Percentiles rank a stretch among this genome's conserved stretches.
phyloP scores from a whole-genome alignment of 2,113 vertebrate species.

The Candoia aspera region DNA sequence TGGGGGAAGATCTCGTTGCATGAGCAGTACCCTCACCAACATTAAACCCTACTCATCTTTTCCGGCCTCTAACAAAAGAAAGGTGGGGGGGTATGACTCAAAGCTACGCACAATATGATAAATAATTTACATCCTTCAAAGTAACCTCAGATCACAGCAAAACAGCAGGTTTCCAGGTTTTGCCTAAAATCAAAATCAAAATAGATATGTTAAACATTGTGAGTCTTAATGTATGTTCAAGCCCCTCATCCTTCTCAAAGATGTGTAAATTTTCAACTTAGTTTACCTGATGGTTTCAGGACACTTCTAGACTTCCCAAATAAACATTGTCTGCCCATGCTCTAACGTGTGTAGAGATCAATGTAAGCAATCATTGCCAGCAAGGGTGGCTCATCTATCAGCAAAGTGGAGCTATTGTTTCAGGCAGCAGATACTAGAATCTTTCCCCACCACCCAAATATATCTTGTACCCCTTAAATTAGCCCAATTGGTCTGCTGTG shows the following conservation, averaged over 20 bases:
- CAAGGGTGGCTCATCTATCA: not conserved
- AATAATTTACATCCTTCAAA: not conserved
- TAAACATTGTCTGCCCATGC: not conserved
- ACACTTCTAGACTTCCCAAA: not conserved
- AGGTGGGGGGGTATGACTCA: not conserved
- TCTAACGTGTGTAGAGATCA: not conserved
- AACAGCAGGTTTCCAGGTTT: too few relatives aligned
- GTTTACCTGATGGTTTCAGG: not conserved
- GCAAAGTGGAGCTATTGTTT: not conserved
- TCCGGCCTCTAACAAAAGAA: not conserved
- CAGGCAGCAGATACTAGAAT: not conserved
- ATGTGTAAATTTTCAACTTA: not conserved
- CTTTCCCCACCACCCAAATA: not conserved
- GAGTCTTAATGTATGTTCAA: not conserved
- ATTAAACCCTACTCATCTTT: not conserved
- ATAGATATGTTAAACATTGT: not conserved
- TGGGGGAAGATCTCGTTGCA: not conserved
- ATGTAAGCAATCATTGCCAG: not conserved
- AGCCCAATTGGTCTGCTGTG: too few relatives aligned
- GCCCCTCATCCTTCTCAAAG: not conserved
- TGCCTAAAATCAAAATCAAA: not conserved
- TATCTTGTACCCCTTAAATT: too few relatives aligned
- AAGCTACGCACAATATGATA: not conserved
- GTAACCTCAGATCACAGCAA: too few relatives aligned
- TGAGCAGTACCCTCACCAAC: not conserved